A percentile compares a stretch with the other conserved stretches of the same genome.
These are phyloP conservation scores for Origma solitaria DNA, from an alignment of 2,113 vertebrate species.

Conservation along the genomic window DNA sequence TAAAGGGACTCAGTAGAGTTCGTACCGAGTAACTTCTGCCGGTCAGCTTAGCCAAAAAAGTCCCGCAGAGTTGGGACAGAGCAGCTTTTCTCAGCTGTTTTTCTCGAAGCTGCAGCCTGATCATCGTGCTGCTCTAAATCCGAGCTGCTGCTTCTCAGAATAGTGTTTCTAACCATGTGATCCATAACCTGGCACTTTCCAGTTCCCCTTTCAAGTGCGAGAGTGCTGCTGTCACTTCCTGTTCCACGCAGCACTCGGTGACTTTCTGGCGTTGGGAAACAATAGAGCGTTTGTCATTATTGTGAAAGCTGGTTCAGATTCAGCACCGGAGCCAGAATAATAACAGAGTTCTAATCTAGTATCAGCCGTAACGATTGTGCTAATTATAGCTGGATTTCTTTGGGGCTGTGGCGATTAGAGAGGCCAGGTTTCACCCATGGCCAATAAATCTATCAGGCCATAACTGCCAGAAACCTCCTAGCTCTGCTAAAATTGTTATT, in stretches of 20 bases:
- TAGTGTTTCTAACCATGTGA: neutral
- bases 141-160: neutral
- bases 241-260: neutral
- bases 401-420: neutral
- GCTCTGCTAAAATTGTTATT: neutral
- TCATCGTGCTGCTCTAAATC: neutral
- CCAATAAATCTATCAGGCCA: neutral
- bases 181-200: neutral
- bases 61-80: neutral
- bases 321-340: neutral
- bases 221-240: neutral
- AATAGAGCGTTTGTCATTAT: neutral
- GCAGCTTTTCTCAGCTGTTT: neutral
- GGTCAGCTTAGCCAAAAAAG: neutral
- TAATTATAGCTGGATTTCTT: neutral
- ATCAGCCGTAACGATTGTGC: neutral
- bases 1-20: neutral
- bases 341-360: neutral
- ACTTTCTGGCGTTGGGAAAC: conserved; percentile 12
- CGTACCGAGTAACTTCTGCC: neutral
- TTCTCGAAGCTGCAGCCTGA: neutral
- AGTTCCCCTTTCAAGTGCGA: conserved; percentile 28
- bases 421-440: neutral
- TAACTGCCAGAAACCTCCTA: neutral
- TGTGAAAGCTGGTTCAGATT: neutral